A percentile compares a stretch with the other conserved stretches of the same genome.
These are phyloP conservation scores for Melinaea menophilus DNA, from an alignment of 2,888 invertebrate genomes.

Conservation along the genomic window DNA sequence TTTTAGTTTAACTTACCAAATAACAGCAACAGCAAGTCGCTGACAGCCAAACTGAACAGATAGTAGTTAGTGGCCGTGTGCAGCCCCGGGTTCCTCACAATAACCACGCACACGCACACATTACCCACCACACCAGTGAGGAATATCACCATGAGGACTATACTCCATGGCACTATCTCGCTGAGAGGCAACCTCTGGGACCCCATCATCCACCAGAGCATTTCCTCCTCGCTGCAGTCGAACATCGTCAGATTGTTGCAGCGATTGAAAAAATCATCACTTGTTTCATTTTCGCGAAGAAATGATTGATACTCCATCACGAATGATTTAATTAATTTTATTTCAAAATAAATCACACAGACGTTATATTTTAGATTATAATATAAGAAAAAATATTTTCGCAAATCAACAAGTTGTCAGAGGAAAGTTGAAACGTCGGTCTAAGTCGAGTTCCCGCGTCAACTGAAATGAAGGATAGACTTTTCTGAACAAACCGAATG, in stretches of 20 bases:
- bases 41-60: slow-evolving; percentile 91
- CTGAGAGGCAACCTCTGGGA: slow-evolving; percentile 79
- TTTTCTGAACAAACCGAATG: no score
- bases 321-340: no score
- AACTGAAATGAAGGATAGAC: not conserved
- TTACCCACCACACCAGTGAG: slow-evolving; percentile 91
- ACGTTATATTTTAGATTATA: no score
- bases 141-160: slow-evolving; percentile 86
- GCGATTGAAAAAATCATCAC: slow-evolving; percentile 64
- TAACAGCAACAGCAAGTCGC: slow-evolving; percentile 87
- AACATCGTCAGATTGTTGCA: slow-evolving; percentile 69
- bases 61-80: slow-evolving; percentile 95
- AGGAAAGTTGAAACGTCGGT: not conserved
- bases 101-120: slow-evolving; percentile 89
- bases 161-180: slow-evolving; percentile 80
- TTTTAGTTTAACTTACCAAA: slow-evolving; percentile 80
- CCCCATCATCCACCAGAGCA: slow-evolving; percentile 78
- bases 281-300: slow-evolving; percentile 59
- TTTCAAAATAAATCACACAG: no score
- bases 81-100: slow-evolving; percentile 86
- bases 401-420: no score
- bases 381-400: no score
- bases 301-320: slow-evolving; percentile 54
- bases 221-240: slow-evolving; percentile 80
- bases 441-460: not conserved